These are phyloP conservation scores for Rhagologus leucostigma DNA, from an alignment of 2,113 vertebrate species.

Conservation along the genomic window DNA sequence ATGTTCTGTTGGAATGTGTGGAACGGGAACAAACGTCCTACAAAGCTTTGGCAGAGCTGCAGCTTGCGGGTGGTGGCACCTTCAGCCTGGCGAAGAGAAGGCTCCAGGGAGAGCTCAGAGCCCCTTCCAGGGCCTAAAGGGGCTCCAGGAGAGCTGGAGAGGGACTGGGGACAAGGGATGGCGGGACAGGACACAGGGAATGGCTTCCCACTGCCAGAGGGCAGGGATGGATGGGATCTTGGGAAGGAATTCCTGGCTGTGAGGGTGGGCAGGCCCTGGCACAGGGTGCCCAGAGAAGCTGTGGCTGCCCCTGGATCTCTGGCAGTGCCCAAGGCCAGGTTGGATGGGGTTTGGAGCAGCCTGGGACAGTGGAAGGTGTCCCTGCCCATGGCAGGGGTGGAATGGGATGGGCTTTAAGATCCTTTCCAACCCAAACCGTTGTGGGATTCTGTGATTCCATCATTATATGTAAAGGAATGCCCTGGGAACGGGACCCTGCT, in stretches of 20 bases:
- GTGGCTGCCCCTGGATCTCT: background rate
- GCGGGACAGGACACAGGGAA: background rate
- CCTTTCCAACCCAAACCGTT: background rate
- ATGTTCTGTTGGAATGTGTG: fast-evolving
- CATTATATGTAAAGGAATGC: background rate
- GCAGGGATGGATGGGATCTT: fast-evolving
- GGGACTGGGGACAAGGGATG: background rate
- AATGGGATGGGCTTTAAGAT: fast-evolving
- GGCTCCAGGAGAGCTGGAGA: background rate
- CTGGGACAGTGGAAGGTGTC: background rate
- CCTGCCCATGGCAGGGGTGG: background rate
- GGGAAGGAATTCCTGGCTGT: background rate
- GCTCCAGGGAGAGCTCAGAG: fast-evolving
- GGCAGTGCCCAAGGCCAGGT: fast-evolving
- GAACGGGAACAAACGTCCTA: background rate
- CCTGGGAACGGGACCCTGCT: background rate
- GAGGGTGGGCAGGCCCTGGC: background rate
- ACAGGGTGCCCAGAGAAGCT: fast-evolving
- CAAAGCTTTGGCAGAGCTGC: background rate
- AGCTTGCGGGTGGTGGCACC: background rate
- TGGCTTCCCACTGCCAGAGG: fast-evolving
- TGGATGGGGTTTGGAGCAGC: background rate
- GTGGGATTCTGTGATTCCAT: background rate
- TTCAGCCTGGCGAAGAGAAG: background rate
- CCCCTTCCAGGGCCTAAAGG: background rate